phyloP scores from a whole-genome alignment of 2,888 invertebrate species.

The Trissonchulus latispiculum region DNA sequence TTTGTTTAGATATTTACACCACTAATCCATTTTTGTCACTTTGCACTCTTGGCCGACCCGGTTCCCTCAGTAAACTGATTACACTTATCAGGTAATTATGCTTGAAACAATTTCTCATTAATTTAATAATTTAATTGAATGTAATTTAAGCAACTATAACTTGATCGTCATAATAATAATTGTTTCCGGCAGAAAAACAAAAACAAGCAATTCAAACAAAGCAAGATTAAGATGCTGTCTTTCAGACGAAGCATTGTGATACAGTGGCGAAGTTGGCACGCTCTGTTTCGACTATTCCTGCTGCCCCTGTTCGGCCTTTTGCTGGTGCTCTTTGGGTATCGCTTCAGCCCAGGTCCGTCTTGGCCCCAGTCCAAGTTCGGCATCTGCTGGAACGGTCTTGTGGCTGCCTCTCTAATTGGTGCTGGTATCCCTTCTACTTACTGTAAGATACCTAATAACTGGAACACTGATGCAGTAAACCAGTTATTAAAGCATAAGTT shows the following conservation, averaged over 20 bases:
- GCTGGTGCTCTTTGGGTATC: conserved; percentile 12
- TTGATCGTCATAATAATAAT: no score
- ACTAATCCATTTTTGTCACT: conserved; percentile 7
- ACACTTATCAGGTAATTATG: conserved; percentile 14
- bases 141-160: no score
- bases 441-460: no score
- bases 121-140: no score
- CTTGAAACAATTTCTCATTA: no score
- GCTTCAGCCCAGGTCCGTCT: background rate
- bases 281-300: background rate
- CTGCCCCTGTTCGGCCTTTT: conserved; percentile 6
- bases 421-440: conserved; percentile 60
- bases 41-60: conserved; percentile 19
- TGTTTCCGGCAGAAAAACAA: no score
- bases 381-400: conserved; percentile 59
- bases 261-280: background rate
- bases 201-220: no score
- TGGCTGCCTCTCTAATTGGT: conserved; percentile 59
- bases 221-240: no score
- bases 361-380: conserved; percentile 45
- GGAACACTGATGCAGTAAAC: no score
- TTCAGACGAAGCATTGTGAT: conserved; percentile 7
- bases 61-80: background rate
- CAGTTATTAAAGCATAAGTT: no score
- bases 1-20: background rate